Evolutionary conservation across 2,113 vertebrate species (phyloP).

Genomic region (Eclectus roratus): DNA sequence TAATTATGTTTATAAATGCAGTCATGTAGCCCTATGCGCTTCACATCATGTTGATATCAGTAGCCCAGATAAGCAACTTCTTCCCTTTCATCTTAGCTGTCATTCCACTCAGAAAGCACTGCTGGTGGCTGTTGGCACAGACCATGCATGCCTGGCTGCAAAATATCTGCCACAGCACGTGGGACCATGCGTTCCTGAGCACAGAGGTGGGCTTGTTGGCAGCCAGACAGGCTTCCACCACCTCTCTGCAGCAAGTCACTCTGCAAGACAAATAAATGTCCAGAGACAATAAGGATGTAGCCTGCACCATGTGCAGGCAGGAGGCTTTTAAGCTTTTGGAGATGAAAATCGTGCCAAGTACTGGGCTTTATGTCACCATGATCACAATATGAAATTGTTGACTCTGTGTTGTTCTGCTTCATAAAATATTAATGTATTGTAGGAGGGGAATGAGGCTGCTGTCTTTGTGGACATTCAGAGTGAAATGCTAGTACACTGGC

Average conservation of each 20-base stretch:
- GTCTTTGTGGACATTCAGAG: background rate
- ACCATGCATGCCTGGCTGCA: background rate
- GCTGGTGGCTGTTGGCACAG: background rate
- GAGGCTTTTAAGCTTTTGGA: background rate
- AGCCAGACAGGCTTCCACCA: background rate
- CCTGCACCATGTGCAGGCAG: background rate
- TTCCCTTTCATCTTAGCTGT: background rate
- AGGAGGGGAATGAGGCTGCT: background rate
- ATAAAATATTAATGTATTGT: constrained; percentile 32
- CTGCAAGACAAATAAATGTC: background rate
- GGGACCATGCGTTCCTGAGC: background rate
- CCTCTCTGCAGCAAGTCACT: background rate
- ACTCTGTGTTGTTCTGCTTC: constrained; percentile 17
- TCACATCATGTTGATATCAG: background rate
- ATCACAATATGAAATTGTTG: constrained; percentile 11
- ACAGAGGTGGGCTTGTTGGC: background rate
- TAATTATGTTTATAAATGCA: background rate
- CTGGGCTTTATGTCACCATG: background rate
- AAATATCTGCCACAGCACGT: accelerated
- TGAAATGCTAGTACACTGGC: background rate
- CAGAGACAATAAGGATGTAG: background rate
- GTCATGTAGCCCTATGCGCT: background rate
- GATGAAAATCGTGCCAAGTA: background rate
- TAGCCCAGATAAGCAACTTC: background rate
- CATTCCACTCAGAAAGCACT: background rate